phyloP scores from a whole-genome alignment of 2,888 invertebrate genomes.

The Pachliopta kotzebuea region DNA sequence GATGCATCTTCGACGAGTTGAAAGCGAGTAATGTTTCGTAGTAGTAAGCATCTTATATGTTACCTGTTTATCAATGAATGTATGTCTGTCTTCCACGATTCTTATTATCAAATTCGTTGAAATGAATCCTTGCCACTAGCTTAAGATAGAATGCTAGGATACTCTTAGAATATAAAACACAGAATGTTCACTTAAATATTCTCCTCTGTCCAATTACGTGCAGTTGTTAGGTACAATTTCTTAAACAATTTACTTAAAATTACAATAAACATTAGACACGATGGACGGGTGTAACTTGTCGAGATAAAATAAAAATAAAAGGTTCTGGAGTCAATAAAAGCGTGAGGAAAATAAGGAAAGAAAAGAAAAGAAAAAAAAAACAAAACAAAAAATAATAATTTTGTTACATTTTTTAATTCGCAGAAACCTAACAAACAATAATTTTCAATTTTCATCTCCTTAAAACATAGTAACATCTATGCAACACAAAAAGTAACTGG shows the following conservation, averaged over 20 bases:
- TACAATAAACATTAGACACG: conserved; percentile 75
- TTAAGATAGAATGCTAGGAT: conserved; percentile 56
- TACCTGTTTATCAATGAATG: conserved; percentile 38
- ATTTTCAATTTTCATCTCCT: conserved; percentile 74
- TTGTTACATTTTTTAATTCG: conserved; percentile 80
- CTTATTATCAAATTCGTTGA: conserved; percentile 69
- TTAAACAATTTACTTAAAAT: conserved; percentile 74
- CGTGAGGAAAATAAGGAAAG: conserved; percentile 43
- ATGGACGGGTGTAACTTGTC: conserved; percentile 81
- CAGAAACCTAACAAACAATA: conserved; percentile 82
- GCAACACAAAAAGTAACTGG: conserved; percentile 80
- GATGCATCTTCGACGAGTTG: not conserved
- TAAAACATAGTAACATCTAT: conserved; percentile 82
- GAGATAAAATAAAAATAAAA: conserved; percentile 51
- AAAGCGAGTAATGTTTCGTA: conserved; percentile 42
- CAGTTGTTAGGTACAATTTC: conserved; percentile 66
- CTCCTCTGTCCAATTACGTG: conserved; percentile 65
- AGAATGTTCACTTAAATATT: conserved; percentile 62
- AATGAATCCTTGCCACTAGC: conserved; percentile 30
- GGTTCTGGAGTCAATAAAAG: conserved; percentile 38
- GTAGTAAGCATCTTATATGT: conserved; percentile 56
- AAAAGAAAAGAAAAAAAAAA: conserved; percentile 46
- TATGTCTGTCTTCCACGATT: conserved; percentile 48
- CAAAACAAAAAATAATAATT: conserved; percentile 64
- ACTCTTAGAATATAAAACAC: conserved; percentile 69